Evolutionary conservation across 2,888 invertebrate species (phyloP).

Genomic region (Leptogaster cylindrica): DNA sequence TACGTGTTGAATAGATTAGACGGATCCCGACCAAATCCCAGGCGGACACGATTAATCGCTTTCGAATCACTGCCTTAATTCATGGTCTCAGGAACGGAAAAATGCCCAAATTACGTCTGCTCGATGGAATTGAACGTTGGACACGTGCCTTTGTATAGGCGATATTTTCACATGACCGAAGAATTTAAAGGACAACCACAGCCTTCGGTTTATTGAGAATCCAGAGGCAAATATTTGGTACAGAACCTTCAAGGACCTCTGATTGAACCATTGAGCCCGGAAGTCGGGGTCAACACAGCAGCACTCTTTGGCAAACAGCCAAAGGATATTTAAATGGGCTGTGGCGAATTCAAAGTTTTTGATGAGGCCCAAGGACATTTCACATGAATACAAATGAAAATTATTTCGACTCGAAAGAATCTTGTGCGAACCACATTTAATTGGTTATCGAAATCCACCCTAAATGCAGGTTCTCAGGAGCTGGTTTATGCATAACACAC

Average conservation of each 20-base stretch:
- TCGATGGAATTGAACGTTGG: conserved; percentile 41
- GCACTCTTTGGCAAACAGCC: conserved; percentile 29
- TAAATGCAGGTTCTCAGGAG: too few relatives aligned
- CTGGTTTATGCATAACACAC: too few relatives aligned
- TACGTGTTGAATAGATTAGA: conserved; percentile 42
- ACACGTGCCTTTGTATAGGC: conserved; percentile 42
- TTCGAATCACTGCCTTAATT: conserved; percentile 6
- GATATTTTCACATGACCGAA: conserved; percentile 42
- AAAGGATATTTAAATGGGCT: conserved; percentile 44
- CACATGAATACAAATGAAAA: conserved; percentile 45
- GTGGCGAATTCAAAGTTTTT: conserved; percentile 42
- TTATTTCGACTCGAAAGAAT: conserved; percentile 40
- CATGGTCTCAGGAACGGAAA: conserved; percentile 7
- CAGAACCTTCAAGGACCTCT: conserved; percentile 39
- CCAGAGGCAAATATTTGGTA: conserved; percentile 44
- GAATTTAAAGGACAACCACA: conserved; percentile 16
- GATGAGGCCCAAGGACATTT: conserved; percentile 41
- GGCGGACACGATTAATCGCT: not conserved
- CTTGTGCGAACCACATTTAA: conserved; percentile 43
- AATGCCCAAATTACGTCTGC: conserved; percentile 40
- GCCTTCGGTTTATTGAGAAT: conserved; percentile 39
- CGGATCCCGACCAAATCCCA: conserved; percentile 18
- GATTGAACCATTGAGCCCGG: conserved; percentile 40
- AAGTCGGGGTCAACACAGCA: conserved; percentile 37
- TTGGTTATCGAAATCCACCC: too few relatives aligned